Evolutionary conservation across 2,113 vertebrate species (phyloP), one percentile per base, ranked within the genome.

Genomic region (Mus pahari): DNA sequence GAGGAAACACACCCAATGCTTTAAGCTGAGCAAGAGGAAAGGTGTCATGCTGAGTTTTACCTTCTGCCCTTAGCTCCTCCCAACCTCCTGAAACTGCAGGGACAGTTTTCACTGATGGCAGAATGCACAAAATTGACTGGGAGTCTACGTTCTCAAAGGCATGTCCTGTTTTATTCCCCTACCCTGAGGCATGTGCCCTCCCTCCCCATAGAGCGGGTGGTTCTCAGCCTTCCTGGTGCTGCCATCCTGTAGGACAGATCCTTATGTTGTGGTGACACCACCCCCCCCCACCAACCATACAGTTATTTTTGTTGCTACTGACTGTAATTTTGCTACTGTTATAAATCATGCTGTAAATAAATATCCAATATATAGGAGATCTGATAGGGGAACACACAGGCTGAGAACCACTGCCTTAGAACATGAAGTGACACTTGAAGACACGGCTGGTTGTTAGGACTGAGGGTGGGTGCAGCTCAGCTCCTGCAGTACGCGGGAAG

Each of bases 401-500:
- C 36, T 53, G 31, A 53, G 77, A 20, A 36, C 48, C 31, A 19
- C 48, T 19, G 77, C 50, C 50, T 55, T 55, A 77, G 62, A 7
- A 6, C 3, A 2, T 28, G 31, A 19, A 86, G 28, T 68, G 39
- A 1, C 4, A 12, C 64, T 31, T 62, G 55, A 31, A 86, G 91
- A n/a, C 53, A 39, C 48, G 11, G 31, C 36, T 86, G 36, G 50
- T 64, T 39, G 31, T 86, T 16, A 16, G 5, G 64, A 4, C 24
- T 16, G n/a, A 39, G n/a, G 22, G 14, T 13, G 48, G 55, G 5
- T 50, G 42, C 39, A 39, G 68, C 13, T 73, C 19, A 24, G 79
- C 79, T 24, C 12, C 24, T 14, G 0, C 33, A 1, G 0, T 33
- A 19, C 14, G 2, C 5, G 58, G 42, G 17, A 26, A 9, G 91